A percentile compares a stretch with the other conserved stretches of the same genome.
Evolutionary conservation across 2,888 invertebrate genomes (phyloP).

Genomic region (Troglohyphantes excavatus): DNA sequence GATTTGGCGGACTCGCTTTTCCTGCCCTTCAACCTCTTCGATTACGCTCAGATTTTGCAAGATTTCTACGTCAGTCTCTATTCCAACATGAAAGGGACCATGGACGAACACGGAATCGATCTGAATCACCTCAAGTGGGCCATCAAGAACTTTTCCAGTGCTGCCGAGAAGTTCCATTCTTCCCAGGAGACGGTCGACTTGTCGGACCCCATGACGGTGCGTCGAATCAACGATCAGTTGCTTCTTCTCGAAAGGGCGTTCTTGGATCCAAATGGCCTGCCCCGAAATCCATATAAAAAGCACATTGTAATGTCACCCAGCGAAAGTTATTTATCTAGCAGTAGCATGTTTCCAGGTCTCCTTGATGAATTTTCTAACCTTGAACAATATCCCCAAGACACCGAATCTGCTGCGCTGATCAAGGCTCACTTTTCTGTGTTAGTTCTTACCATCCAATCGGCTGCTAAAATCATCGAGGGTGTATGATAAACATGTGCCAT

Average conservation of each 20-base stretch:
- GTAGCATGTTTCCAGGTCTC: constrained; percentile 79
- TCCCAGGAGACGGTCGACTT: constrained; percentile 79
- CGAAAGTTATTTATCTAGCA: constrained; percentile 58
- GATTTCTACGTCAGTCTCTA: constrained; percentile 78
- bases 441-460: constrained; percentile 78
- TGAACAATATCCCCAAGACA: constrained; percentile 59
- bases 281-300: constrained; percentile 77
- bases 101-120: constrained; percentile 63
- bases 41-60: constrained; percentile 81
- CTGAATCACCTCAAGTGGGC: constrained; percentile 77
- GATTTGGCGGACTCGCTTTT: constrained; percentile 82
- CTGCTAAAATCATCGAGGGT: constrained; percentile 69
- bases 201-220: constrained; percentile 80
- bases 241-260: constrained; percentile 80
- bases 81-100: constrained; percentile 36
- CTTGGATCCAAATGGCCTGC: constrained; percentile 79
- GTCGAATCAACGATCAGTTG: constrained; percentile 80
- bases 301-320: constrained; percentile 67
- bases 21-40: constrained; percentile 83
- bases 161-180: constrained; percentile 80
- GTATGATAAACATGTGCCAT: constrained; percentile 48
- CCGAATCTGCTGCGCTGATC: constrained; percentile 68
- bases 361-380: constrained; percentile 78
- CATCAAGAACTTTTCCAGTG: constrained; percentile 79
- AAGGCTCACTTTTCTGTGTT: constrained; percentile 78